These are phyloP conservation scores for Eriocheir sinensis DNA, from an alignment of 1,140 invertebrate genomes.

Conservation along the genomic window DNA sequence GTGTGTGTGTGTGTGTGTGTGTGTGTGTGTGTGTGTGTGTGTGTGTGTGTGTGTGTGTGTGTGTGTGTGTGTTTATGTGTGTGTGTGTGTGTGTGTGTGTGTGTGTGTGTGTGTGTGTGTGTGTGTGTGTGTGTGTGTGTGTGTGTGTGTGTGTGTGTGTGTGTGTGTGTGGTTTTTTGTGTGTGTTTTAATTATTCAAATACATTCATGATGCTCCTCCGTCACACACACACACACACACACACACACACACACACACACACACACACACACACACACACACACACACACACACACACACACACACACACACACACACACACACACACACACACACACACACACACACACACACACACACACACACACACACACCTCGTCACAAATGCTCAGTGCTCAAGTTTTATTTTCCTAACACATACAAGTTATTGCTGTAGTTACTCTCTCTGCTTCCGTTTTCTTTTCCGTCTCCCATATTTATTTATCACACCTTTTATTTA, in stretches of 20 bases:
- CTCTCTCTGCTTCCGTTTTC: no score
- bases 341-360: no score
- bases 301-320: no score
- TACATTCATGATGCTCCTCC: not conserved
- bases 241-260: not conserved
- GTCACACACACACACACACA: no score
- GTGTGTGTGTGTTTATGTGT: not conserved
- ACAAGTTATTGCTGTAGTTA: no score
- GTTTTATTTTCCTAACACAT: no score
- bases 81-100: not conserved
- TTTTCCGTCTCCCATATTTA: no score
- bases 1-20: constrained; percentile 13
- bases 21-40: not conserved
- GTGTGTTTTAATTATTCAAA: not conserved
- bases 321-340: no score
- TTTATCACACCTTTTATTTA: no score
- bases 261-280: not conserved
- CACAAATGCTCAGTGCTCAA: no score
- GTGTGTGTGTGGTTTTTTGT: constrained; percentile 1
- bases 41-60: not conserved
- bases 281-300: constrained; percentile 5
- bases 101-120: constrained; percentile 11
- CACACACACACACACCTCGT: no score
- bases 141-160: constrained; percentile 11
- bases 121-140: constrained; percentile 4